Percentiles rank a stretch among this genome's conserved stretches.
phyloP scores from a whole-genome alignment of 2,888 invertebrate species.

The Polydrusus cervinus region DNA sequence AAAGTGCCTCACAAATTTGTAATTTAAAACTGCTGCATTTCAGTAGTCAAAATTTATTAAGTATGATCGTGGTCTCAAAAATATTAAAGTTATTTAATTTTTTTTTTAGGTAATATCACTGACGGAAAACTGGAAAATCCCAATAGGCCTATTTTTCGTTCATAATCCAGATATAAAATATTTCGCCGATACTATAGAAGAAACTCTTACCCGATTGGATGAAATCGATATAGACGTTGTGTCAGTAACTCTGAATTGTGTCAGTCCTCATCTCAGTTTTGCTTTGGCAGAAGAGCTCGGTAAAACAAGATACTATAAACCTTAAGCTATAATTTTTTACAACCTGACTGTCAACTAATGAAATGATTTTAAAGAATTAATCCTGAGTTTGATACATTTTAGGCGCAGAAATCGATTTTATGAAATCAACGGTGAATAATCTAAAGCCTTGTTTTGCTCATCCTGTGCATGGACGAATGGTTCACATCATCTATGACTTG shows the following conservation, averaged over 20 bases:
- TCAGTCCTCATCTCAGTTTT: slow-evolving; percentile 34
- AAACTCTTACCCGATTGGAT: slow-evolving; percentile 28
- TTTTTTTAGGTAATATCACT: slow-evolving; percentile 44
- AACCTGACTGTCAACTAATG: too few species aligned
- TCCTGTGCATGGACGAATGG: slow-evolving; percentile 9
- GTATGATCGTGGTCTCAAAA: too few species aligned
- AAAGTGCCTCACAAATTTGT: too few species aligned
- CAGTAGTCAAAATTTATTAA: neutral
- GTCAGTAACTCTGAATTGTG: slow-evolving; percentile 41
- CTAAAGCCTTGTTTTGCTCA: slow-evolving; percentile 30
- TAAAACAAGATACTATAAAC: slow-evolving; percentile 13
- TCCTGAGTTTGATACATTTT: slow-evolving; percentile 1
- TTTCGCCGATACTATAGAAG: slow-evolving; percentile 42
- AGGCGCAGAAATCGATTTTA: slow-evolving; percentile 41
- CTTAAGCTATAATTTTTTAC: too few species aligned
- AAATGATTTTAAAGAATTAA: too few species aligned
- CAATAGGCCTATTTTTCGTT: slow-evolving; percentile 42
- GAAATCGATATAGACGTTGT: slow-evolving; percentile 36
- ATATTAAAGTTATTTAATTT: too few species aligned
- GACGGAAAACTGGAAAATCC: slow-evolving; percentile 48
- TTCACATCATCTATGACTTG: slow-evolving; percentile 40
- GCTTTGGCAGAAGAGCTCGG: slow-evolving; percentile 44
- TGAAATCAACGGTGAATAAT: neutral
- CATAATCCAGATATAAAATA: slow-evolving; percentile 44
- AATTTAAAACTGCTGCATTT: too few species aligned